Percentiles rank a stretch among this genome's conserved stretches.
Conservation (phyloP, 2,113 vertebrate species). For the Callocephalon fimbriatum region DNA sequence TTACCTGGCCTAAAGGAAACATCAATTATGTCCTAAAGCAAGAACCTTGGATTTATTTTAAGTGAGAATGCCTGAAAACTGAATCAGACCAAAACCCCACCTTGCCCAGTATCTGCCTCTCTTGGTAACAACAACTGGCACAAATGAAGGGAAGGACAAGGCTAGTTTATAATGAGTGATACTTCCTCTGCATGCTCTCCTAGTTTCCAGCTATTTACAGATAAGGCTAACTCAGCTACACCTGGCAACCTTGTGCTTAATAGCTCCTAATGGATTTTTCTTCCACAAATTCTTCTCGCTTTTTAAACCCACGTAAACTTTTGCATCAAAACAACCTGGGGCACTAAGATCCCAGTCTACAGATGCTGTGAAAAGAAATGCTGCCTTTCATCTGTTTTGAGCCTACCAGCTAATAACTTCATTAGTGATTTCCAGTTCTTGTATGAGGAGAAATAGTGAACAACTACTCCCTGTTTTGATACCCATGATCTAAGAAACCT, state of each 20-base stretch:
- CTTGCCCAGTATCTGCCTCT: neutral
- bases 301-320: neutral
- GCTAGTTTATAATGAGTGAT: neutral
- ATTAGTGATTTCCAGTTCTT: neutral
- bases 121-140: neutral
- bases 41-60: neutral
- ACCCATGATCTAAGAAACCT: neutral
- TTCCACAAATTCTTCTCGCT: neutral
- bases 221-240: neutral
- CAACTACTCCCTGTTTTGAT: neutral
- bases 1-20: neutral
- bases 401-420: neutral
- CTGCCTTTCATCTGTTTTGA: neutral
- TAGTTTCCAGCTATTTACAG: neutral
- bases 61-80: neutral
- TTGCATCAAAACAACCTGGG: neutral
- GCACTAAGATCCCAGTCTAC: neutral
- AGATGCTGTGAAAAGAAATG: neutral
- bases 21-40: neutral
- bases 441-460: fast-evolving
- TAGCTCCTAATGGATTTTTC: neutral
- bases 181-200: neutral
- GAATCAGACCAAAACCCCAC: neutral
- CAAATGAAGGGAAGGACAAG: neutral
- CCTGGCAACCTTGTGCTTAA: neutral